phyloP scores from a whole-genome alignment of 2,888 invertebrate species.

The Xanthorhoe spadicearia region DNA sequence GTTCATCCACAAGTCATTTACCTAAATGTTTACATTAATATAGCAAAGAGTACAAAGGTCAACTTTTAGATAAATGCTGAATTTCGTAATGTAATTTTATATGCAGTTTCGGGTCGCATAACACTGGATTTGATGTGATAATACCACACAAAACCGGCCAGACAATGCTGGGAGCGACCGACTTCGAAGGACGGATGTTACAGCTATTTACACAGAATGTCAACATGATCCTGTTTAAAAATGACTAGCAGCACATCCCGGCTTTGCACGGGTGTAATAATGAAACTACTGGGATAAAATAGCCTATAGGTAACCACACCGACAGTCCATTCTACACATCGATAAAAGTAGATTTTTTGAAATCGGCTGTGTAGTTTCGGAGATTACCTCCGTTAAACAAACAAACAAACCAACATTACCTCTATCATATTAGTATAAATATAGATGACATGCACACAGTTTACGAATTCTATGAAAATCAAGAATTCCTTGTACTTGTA shows the following conservation, averaged over 20 bases:
- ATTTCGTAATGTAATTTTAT: slow-evolving; percentile 29
- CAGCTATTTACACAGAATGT: slow-evolving; percentile 34
- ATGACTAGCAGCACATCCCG: too few species aligned
- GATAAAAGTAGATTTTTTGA: too few species aligned
- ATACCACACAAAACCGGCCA: slow-evolving; percentile 45
- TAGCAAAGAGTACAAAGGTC: slow-evolving; percentile 27
- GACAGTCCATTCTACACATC: too few species aligned
- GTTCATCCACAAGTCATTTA: slow-evolving; percentile 1
- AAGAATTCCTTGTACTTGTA: slow-evolving; percentile 8
- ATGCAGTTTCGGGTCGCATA: slow-evolving; percentile 40
- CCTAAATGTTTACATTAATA: slow-evolving; percentile 9
- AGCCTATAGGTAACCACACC: too few species aligned
- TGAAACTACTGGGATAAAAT: too few species aligned
- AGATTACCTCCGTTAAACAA: too few species aligned
- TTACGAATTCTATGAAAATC: slow-evolving; percentile 23
- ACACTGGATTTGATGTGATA: slow-evolving; percentile 46
- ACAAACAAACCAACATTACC: too few species aligned
- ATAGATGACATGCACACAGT: slow-evolving; percentile 11
- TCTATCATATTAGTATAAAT: too few species aligned
- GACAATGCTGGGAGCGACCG: slow-evolving; percentile 56
- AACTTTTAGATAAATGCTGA: slow-evolving; percentile 21
- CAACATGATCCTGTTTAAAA: slow-evolving; percentile 31
- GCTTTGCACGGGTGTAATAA: too few species aligned
- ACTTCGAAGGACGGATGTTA: slow-evolving; percentile 45
- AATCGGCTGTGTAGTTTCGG: too few species aligned